Conservation (phyloP, 2,113 vertebrate genomes). For the Sterrhoptilus dennistouni region DNA sequence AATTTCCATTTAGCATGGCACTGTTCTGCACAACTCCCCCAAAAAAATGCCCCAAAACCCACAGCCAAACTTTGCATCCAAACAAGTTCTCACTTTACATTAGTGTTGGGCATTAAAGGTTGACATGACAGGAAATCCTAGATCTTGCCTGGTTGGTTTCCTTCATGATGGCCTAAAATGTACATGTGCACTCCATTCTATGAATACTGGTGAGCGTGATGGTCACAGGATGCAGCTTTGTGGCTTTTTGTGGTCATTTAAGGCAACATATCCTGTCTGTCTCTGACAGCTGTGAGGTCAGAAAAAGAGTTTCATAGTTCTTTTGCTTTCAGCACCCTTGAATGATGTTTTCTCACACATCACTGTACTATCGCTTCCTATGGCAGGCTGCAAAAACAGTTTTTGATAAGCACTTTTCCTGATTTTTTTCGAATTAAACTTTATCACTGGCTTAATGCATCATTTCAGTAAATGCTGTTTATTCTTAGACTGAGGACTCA, state of each 20-base stretch:
- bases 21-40: accelerated
- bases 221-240: background rate
- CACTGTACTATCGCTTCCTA: background rate
- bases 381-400: background rate
- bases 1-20: background rate
- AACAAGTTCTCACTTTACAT: background rate
- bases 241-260: background rate
- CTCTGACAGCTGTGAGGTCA: background rate
- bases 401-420: background rate
- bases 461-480: background rate
- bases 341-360: background rate
- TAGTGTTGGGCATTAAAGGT: background rate
- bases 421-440: background rate
- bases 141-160: background rate
- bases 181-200: background rate
- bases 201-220: background rate
- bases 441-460: background rate
- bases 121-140: background rate
- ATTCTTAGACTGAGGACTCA: background rate
- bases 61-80: background rate
- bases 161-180: background rate
- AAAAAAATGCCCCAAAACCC: background rate
- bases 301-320: background rate
- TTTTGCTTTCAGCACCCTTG: background rate
- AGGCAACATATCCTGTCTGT: background rate